Base-by-base conservation (phyloP, 2,113 vertebrate species). In the Eurypyga helias region DNA sequence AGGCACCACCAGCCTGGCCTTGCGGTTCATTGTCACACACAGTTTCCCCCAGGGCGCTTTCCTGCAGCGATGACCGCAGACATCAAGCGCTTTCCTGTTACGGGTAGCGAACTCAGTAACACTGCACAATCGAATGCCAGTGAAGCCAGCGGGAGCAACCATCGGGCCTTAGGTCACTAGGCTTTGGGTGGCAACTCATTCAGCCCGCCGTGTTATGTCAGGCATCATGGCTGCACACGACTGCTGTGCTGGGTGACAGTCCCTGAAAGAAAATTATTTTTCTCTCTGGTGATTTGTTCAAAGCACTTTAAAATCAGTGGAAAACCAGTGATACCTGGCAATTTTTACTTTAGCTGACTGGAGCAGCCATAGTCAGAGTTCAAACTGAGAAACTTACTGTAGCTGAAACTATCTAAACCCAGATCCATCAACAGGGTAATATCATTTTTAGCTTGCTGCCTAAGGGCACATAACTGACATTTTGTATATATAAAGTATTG, bases 401-500 rank as follows among this genome's bases (percentile, higher is more conserved):
- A 73, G 82, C 79, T 96, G 82, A 93, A 94, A 89, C 71, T 64
- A 86, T 95, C 79, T 94, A 89, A 84, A 95, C 65, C 4, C 8
- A 80, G 79, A 97, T 96, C 79, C 83, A 94, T 95, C 94, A 91
- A 67, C 73, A 93, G 90, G 18, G 86, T 91, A 96, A 90, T 91
- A 96, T 93, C 48, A 95, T 75, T 96, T 95, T 95, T 91, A 78
- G 76, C 60, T 76, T 95, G 83, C 92, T 95, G 97, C 97, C 94
- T 72, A 80, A 82, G 96, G 97, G 93, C 94, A 93, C 93, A 96
- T 95, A 96, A 96, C 89, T 97, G 96, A 96, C 97, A 97, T 98
- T 97, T 97, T 96, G 79, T 97, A 71, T 98, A 96, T 91, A 89
- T 96, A 96, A 96, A 94, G 92, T 96, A 97, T 96, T 97, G 96